These are phyloP conservation scores for Amphimedon queenslandica DNA, from an alignment of 37 sponge, comb jelly and placozoan genomes.

Conservation along the genomic window DNA sequence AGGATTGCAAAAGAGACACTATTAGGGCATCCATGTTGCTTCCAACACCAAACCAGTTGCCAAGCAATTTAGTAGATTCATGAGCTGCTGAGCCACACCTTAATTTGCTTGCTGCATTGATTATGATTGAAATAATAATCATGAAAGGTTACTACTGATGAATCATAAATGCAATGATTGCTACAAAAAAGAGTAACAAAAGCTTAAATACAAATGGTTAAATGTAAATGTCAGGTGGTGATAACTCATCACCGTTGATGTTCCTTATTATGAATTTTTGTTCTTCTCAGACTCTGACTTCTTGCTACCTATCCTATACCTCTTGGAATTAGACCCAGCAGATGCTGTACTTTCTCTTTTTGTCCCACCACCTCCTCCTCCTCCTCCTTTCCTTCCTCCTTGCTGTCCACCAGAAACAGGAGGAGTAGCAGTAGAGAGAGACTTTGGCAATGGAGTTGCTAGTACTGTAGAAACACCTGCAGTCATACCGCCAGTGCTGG, in stretches of 20 bases:
- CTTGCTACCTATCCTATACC: background rate
- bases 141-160: too few relatives aligned
- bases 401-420: background rate
- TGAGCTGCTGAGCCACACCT: too few relatives aligned
- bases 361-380: background rate
- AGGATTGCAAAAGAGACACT: constrained; percentile 9
- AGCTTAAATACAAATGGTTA: background rate
- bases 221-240: background rate
- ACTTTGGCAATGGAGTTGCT: background rate
- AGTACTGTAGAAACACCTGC: constrained; percentile 7
- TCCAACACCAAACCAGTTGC: too few relatives aligned
- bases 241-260: background rate
- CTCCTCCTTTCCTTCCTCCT: background rate
- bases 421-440: background rate
- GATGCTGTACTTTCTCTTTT: background rate
- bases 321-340: too few relatives aligned
- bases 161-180: too few relatives aligned
- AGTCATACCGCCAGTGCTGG: too few relatives aligned
- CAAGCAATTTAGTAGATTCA: too few relatives aligned
- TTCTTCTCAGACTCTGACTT: background rate
- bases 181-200: too few relatives aligned
- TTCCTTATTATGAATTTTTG: background rate
- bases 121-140: too few relatives aligned
- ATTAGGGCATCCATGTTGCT: too few relatives aligned
- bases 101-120: too few relatives aligned